Conservation (phyloP, 1,140 invertebrate genomes). For the Archivesica marissinica region DNA sequence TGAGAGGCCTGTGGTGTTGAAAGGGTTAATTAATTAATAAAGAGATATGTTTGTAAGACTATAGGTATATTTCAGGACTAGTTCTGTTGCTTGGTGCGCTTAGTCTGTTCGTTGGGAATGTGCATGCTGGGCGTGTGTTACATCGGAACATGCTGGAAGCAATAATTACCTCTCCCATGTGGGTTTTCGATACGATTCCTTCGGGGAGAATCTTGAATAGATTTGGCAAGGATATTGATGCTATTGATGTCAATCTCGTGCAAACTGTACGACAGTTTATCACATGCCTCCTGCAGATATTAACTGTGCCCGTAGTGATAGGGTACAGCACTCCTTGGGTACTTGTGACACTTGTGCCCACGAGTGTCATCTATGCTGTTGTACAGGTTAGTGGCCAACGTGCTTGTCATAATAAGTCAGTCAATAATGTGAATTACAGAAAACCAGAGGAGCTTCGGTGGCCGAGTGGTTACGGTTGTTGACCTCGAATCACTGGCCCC, state of each 20-base stretch:
- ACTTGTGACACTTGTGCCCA: slow-evolving; percentile 91
- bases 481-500: background rate
- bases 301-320: slow-evolving; percentile 67
- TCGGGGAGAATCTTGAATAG: slow-evolving; percentile 77
- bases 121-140: slow-evolving; percentile 89
- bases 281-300: slow-evolving; percentile 62
- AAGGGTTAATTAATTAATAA: no score
- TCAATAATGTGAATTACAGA: background rate
- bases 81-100: slow-evolving; percentile 85
- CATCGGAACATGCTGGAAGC: slow-evolving; percentile 90
- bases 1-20: no score
- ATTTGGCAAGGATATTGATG: slow-evolving; percentile 82
- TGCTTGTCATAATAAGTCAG: background rate
- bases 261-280: slow-evolving; percentile 68
- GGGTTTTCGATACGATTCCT: slow-evolving; percentile 80
- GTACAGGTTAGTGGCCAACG: slow-evolving; percentile 86
- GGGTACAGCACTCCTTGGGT: slow-evolving; percentile 88
- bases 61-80: slow-evolving; percentile 89
- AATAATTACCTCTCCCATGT: slow-evolving; percentile 75
- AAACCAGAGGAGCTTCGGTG: background rate
- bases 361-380: slow-evolving; percentile 94
- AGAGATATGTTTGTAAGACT: no score
- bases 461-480: no score
- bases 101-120: slow-evolving; percentile 70
- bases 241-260: slow-evolving; percentile 78